phyloP scores from a whole-genome alignment of 2,888 invertebrate species.

The Zele albiditarsus region DNA sequence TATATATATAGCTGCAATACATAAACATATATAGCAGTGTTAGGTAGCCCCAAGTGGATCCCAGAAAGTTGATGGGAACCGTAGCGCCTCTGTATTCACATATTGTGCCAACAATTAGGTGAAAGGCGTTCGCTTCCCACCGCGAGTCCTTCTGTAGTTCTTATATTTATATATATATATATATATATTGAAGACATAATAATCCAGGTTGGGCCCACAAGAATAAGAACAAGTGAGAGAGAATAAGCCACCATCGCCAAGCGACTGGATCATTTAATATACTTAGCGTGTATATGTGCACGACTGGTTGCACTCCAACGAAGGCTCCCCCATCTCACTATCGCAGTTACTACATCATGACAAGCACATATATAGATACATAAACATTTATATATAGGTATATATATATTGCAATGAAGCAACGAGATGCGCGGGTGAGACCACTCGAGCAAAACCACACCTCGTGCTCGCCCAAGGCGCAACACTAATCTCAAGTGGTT shows the following conservation, averaged over 20 bases:
- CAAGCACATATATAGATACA: not conserved
- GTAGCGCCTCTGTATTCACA: slow-evolving; percentile 70
- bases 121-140: slow-evolving; percentile 67
- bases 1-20: not conserved
- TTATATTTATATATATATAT: slow-evolving; percentile 8
- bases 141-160: slow-evolving; percentile 13
- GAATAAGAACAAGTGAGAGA: slow-evolving; percentile 27
- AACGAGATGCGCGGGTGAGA: slow-evolving; percentile 44
- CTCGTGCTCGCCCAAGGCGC: slow-evolving; percentile 63
- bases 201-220: slow-evolving; percentile 7
- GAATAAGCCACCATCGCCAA: not conserved
- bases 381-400: not conserved
- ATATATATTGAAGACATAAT: slow-evolving; percentile 2
- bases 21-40: slow-evolving; percentile 8
- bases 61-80: slow-evolving; percentile 66
- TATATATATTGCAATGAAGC: slow-evolving; percentile 4
- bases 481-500: slow-evolving; percentile 37
- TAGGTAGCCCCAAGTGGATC: slow-evolving; percentile 19
- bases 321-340: slow-evolving; percentile 13
- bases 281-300: slow-evolving; percentile 52
- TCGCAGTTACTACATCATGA: slow-evolving; percentile 52
- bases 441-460: slow-evolving; percentile 58
- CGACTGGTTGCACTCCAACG: slow-evolving; percentile 8
- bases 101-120: slow-evolving; percentile 73
- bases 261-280: slow-evolving; percentile 66